Percentiles rank a stretch among this genome's conserved stretches.
Evolutionary conservation across 2,113 vertebrate genomes (phyloP).

Genomic region (Beaufortia kweichowensis): DNA sequence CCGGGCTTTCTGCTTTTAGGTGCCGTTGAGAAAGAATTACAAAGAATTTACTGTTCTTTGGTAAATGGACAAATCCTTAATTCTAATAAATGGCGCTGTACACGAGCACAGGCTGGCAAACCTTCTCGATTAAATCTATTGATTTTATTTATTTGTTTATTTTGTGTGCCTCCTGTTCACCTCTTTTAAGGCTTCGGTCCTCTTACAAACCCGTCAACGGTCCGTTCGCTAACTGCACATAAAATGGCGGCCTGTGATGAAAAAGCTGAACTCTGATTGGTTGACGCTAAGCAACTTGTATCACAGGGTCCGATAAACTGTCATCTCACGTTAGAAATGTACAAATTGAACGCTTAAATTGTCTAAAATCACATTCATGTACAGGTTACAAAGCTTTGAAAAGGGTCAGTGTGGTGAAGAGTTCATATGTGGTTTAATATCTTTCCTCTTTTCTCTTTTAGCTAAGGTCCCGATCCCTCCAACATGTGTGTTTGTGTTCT

Average conservation of each 20-base stretch:
- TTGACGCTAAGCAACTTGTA: no score
- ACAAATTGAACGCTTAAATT: slow-evolving; percentile 18
- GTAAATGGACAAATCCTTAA: slow-evolving; percentile 30
- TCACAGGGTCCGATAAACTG: no score
- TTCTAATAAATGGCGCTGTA: slow-evolving; percentile 35
- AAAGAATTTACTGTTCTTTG: slow-evolving; percentile 24
- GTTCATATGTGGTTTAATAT: slow-evolving; percentile 39
- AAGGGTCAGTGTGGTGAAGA: slow-evolving; percentile 21
- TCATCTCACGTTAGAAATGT: neutral
- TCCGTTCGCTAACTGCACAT: no score
- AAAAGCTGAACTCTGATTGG: no score
- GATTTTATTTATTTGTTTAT: neutral
- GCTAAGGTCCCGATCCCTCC: no score
- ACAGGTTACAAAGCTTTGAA: slow-evolving; percentile 25
- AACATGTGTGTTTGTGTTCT: slow-evolving; percentile 17
- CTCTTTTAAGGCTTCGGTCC: neutral
- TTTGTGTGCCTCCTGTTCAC: neutral
- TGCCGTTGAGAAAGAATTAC: slow-evolving; percentile 20
- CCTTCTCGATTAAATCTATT: neutral
- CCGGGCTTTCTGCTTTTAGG: slow-evolving; percentile 33
- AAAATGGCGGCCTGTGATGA: no score
- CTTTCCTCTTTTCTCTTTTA: no score
- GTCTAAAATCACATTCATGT: slow-evolving; percentile 38
- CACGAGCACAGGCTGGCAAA: neutral
- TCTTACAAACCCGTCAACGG: no score